Evolutionary conservation across 2,888 invertebrate genomes (phyloP).

Genomic region (Cosmia pyralina): DNA sequence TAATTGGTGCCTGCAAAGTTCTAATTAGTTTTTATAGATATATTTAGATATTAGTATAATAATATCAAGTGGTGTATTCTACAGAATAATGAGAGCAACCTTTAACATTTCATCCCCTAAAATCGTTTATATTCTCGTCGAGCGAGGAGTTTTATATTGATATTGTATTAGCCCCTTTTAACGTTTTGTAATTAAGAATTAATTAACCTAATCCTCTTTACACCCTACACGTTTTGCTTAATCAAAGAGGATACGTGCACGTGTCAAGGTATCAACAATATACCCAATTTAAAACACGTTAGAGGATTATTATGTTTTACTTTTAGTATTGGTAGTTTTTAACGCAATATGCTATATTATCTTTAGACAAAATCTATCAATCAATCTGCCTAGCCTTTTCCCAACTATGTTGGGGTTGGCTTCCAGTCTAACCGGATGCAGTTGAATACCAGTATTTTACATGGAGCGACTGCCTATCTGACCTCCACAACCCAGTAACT

Average conservation of each 20-base stretch:
- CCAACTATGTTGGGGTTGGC: no score
- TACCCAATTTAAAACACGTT: not conserved
- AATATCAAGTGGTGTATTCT: not conserved
- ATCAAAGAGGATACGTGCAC: conserved; percentile 33
- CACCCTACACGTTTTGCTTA: conserved; percentile 37
- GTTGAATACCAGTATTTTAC: no score
- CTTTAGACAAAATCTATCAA: not conserved
- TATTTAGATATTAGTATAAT: not conserved
- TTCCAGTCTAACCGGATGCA: no score
- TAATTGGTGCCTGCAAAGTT: conserved; percentile 36
- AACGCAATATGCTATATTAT: not conserved
- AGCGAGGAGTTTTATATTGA: conserved; percentile 26
- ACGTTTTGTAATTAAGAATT: conserved; percentile 56
- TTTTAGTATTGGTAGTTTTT: not conserved
- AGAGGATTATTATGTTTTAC: not conserved
- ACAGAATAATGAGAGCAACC: not conserved
- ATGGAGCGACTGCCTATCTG: no score
- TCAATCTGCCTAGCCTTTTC: no score
- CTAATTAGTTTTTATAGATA: conserved; percentile 18
- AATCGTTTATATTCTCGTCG: conserved; percentile 16
- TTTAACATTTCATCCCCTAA: conserved; percentile 7
- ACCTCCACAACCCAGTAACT: no score
- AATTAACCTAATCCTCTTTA: conserved; percentile 61
- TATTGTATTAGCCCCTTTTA: conserved; percentile 38
- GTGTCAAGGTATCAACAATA: conserved; percentile 16